Percentiles rank a stretch among this genome's conserved stretches.
Conservation (phyloP, 1,140 invertebrate species). For the Drosophila pallidifrons region DNA sequence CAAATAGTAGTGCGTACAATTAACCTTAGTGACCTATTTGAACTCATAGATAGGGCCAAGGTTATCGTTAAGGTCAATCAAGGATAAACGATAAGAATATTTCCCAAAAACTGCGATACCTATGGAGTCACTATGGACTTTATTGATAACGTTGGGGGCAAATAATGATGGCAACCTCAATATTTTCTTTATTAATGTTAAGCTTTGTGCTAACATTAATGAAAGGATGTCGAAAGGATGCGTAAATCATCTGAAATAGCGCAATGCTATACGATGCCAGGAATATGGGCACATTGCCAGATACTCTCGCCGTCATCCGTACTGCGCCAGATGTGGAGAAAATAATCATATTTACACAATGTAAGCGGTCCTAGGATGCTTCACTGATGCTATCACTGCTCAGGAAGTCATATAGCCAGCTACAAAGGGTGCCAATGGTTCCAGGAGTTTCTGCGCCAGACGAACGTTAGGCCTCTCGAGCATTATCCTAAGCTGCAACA, state of each 20-base stretch:
- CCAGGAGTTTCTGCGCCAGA: slow-evolving; percentile 5
- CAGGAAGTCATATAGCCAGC: slow-evolving; percentile 12
- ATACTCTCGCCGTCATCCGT: slow-evolving; percentile 11
- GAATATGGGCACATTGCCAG: slow-evolving; percentile 7
- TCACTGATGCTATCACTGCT: slow-evolving; percentile 5
- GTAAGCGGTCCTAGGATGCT: background rate
- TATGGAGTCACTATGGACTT: slow-evolving; percentile 17
- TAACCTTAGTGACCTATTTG: slow-evolving; percentile 20
- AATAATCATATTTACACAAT: slow-evolving; percentile 1
- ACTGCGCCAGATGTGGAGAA: slow-evolving; percentile 26
- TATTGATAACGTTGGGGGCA: background rate
- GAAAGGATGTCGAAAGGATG: too few relatives aligned
- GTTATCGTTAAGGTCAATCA: slow-evolving; percentile 15
- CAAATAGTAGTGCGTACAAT: background rate
- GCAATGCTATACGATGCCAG: too few relatives aligned
- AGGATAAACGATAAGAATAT: slow-evolving; percentile 18
- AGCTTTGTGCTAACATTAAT: background rate
- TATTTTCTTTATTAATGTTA: slow-evolving; percentile 38
- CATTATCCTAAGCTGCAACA: too few relatives aligned
- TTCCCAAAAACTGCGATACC: slow-evolving; percentile 8
- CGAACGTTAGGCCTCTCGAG: too few relatives aligned
- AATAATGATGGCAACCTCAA: slow-evolving; percentile 20
- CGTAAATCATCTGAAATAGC: too few relatives aligned
- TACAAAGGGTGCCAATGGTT: background rate
- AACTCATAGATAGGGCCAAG: slow-evolving; percentile 1